Evolutionary conservation across 2,797 vertebrate species (phyloP), one percentile per base, ranked within the genome.

Genomic region (Melanotaenia nigrans): DNA sequence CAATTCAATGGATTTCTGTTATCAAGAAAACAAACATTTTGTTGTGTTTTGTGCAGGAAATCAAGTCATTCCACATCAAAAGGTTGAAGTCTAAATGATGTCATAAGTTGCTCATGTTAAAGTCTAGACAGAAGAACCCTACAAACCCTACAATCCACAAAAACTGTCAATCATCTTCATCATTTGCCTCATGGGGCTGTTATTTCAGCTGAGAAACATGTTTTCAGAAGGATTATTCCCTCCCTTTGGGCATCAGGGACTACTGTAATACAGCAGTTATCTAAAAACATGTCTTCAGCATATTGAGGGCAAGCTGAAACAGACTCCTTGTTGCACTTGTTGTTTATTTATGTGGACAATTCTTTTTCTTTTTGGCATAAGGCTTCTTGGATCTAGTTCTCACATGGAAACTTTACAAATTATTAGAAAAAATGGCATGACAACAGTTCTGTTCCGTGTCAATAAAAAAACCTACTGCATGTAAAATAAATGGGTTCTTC

Each of bases 261-360:
- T 30, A 61, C 30, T 32, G 13, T 14, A 65, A 78, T 22, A 3
- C 30, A 22, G 61, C 25, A 38, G 9, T 68, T 71, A 62, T 20
- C 38, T 79, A 66, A 78, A 63, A 75, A 56, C 66, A 35, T 61
- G 65, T 24, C 38, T 45, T 76, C 66, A 68, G 70, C 67, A 74
- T 32, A 49, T 24, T 3, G 70, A 65, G 24, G 30, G 51, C 56
- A 38, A 61, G 72, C 74, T 67, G 66, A 38, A 30, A 74, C 55
- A 47, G 58, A 55, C 40, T 24, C 20, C 58, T 25, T 1, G 0
- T 25, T 1, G 0, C 51, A 61, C 70, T 77, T 28, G 53, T 68
- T 45, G 42, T 0, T 56, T 62, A 71, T 14, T 28, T 22, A 51
- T 55, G 22, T 5, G 66, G 32, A 79, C 5, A 49, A 62, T 12